Conservation (phyloP, 1,140 invertebrate species). For the Dryas iulia region DNA sequence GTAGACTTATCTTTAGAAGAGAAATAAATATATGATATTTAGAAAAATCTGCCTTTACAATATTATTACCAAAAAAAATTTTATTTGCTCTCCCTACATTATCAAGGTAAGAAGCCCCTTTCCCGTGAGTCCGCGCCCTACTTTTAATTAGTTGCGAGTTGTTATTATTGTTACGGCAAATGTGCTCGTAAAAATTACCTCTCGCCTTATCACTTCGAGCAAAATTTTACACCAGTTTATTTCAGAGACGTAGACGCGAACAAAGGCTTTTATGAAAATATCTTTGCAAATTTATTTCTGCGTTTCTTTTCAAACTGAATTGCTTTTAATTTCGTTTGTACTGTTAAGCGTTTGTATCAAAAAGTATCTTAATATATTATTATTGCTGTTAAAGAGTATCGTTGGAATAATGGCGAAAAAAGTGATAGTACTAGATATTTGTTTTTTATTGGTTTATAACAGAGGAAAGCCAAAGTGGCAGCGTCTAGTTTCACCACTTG, state of each 20-base stretch:
- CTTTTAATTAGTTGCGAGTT: constrained; percentile 77
- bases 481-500: too few species aligned
- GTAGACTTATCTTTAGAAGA: too few species aligned
- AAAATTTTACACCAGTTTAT: constrained; percentile 49
- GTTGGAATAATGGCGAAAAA: too few species aligned
- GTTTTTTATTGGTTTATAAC: too few species aligned
- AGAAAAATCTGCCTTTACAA: too few species aligned
- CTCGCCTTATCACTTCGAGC: constrained; percentile 56
- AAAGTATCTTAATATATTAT: neutral
- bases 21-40: too few species aligned
- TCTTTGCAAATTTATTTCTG: constrained; percentile 29
- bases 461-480: too few species aligned
- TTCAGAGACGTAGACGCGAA: constrained; percentile 30
- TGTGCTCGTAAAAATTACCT: constrained; percentile 73
- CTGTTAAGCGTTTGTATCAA: neutral
- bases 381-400: neutral
- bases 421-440: too few species aligned
- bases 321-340: constrained; percentile 22
- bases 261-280: constrained; percentile 34
- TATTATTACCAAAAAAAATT: neutral
- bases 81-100: constrained; percentile 52
- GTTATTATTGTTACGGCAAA: constrained; percentile 74
- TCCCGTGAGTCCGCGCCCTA: constrained; percentile 54
- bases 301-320: constrained; percentile 18
- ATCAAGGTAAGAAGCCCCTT: constrained; percentile 57